Base-by-base conservation (phyloP, 2,888 invertebrate species). In the Pammene fasciana region DNA sequence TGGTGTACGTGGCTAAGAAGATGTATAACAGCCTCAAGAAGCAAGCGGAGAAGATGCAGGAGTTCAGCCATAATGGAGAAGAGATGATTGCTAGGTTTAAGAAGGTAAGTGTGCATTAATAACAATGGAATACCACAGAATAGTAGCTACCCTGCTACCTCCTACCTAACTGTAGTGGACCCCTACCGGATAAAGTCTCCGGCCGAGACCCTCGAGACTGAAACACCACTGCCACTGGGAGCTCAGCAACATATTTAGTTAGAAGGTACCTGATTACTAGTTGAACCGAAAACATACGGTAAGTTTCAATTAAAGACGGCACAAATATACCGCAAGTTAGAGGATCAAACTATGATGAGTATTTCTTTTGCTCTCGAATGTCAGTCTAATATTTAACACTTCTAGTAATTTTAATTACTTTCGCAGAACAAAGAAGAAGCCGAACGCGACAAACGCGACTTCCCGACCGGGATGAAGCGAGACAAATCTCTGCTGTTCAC, bases 61-160 rank as follows among this genome's bases (percentile, higher is more conserved):
- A 89, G 75, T 90, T 92, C 73, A 78, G 85, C n/a, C 80, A 82
- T n/a, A 84, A 83, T 14, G 92, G 90, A 0, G 91, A 92, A 65
- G 90, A 89, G 67, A 84, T 92, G 80, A 77, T 92, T n/a, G 86
- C 86, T 1, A 86, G 75, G 75, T 88, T 90, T 77, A 90, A 85
- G 71, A 92, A 92, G 87, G 92, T 92, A 62, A 55, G n/a, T n/a
- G n/a, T n/a, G n/a, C n/a, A n/a, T n/a, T n/a, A n/a, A n/a, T n/a
- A n/a, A n/a, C n/a, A n/a, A n/a, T n/a, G n/a, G n/a, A n/a, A n/a
- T n/a, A n/a, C 5, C 7, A 50, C 84, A 97, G 97, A 89, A 96
- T 97, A 76, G 95, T 97, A 59, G 95, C 96, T 46, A 96, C 97
- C 0, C 97, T 97, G 80, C 86, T 97, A 97, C 97, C 0, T 97